Conservation (phyloP, 1,140 invertebrate genomes). For the Paraescarpia echinospica region DNA sequence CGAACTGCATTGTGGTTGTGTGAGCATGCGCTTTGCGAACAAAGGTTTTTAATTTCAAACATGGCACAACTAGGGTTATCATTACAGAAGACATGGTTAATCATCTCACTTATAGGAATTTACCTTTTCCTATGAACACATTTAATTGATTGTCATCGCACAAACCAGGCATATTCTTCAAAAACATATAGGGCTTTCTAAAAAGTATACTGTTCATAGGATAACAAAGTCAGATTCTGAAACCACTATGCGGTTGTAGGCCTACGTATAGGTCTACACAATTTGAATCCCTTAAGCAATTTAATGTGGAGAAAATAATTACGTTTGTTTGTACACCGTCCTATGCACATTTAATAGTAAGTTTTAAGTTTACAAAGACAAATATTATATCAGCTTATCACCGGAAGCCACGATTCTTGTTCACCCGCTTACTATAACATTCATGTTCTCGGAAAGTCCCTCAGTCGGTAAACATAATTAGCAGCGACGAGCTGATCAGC, state of each 20-base stretch:
- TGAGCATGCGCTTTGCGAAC: not conserved
- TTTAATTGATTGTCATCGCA: not conserved
- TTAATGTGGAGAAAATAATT: not conserved
- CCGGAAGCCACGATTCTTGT: not conserved
- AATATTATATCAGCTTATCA: not conserved
- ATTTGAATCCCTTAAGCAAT: not conserved
- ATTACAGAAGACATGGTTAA: not conserved
- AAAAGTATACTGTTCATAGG: not conserved
- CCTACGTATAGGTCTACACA: not conserved
- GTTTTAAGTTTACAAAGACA: not conserved
- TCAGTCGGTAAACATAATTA: not conserved
- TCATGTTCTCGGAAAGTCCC: not conserved
- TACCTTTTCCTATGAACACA: too few relatives aligned
- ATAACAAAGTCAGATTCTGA: not conserved
- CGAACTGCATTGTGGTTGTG: too few relatives aligned
- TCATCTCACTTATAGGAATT: not conserved
- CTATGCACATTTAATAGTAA: not conserved
- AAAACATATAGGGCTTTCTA: not conserved
- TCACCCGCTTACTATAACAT: not conserved
- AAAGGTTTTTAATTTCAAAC: not conserved
- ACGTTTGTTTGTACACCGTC: not conserved
- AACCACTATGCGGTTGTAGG: not conserved
- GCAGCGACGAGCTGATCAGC: not conserved
- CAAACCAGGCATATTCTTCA: not conserved
- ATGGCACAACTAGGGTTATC: not conserved